Percentiles rank a stretch among this genome's conserved stretches.
phyloP scores from a whole-genome alignment of 2,888 invertebrate species.

The Drosophila helvetica region DNA sequence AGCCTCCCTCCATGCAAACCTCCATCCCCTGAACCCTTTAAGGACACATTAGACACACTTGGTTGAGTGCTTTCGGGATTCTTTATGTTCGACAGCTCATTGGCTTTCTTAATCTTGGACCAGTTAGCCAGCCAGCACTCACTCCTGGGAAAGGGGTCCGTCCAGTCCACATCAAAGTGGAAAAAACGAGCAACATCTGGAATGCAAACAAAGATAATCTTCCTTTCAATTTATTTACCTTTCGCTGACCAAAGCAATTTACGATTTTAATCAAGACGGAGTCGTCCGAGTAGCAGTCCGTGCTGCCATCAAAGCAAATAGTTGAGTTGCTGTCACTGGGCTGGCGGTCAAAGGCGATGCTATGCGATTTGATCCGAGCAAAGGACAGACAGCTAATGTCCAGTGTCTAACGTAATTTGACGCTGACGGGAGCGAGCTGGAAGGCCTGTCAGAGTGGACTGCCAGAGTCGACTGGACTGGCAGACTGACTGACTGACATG shows the following conservation, averaged over 20 bases:
- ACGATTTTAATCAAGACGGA: constrained; percentile 60
- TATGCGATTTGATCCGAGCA: background rate
- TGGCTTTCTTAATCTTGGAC: constrained; percentile 53
- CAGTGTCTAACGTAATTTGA: constrained; percentile 68
- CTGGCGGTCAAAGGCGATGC: constrained; percentile 29
- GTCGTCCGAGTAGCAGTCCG: constrained; percentile 8
- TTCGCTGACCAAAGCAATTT: constrained; percentile 47
- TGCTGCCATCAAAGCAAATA: constrained; percentile 53
- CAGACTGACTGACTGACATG: constrained; percentile 34
- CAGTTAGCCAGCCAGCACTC: constrained; percentile 13
- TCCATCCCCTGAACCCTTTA: constrained; percentile 54
- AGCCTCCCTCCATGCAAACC: background rate
- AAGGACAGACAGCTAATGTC: constrained; percentile 32
- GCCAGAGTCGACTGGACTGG: constrained; percentile 10
- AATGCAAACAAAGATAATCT: constrained; percentile 50
- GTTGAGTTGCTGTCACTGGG: constrained; percentile 47
- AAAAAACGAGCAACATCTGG: constrained; percentile 19
- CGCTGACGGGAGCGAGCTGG: constrained; percentile 50
- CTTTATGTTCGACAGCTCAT: constrained; percentile 44
- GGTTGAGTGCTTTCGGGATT: constrained; percentile 44
- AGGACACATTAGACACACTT: constrained; percentile 58
- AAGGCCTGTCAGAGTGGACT: background rate
- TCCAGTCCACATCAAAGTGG: constrained; percentile 56
- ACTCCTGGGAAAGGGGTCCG: background rate
- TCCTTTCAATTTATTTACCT: constrained; percentile 47